Base-by-base conservation (phyloP, 2,113 vertebrate species). In the Gadus chalcogrammus region DNA sequence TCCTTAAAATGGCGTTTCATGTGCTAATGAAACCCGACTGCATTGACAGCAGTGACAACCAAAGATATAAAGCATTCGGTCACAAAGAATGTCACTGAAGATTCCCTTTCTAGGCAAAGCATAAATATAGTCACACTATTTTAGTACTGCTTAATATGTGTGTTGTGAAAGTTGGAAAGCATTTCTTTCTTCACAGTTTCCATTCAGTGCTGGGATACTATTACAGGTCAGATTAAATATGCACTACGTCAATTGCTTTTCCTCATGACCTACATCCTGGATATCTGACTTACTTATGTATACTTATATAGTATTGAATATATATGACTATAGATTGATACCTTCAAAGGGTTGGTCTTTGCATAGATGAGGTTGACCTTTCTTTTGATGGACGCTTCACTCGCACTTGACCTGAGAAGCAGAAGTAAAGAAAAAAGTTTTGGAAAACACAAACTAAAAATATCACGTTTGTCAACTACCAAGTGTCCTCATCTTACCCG, bases 311-410 rank as follows among this genome's bases (percentile, higher is more conserved):
- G 42, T 48, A 48, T 48, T 48, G 42, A 12, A 2, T 9, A 48
- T 48, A 48, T 13, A 48, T 48, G 42, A 48, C 9, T 48, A 13
- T 48, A 48, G 42, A 0, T 13, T 48, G 55, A 5, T 88, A 98
- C 96, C 88, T 75, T 84, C 1, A 92, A 74, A 17, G 85, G 83
- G 76, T 87, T 77, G 28, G 91, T 73, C 20, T 90, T 92, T 68
- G 95, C 94, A 24, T 92, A 83, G 58, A 92, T 77, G 17, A 85
- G 81, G 65, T 82, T 82, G 15, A 88, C 89, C 76, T 95, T 95
- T 65, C 84, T 89, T 71, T 81, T 89, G 53, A 94, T 82, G 15
- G 87, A 79, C 0, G 42, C 24, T 0, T 95, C 93, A 0, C 79
- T 93, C 60, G 95, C 95, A 0, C 60, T 78, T 80, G 87, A 90